phyloP scores from a whole-genome alignment of 2,113 vertebrate genomes.

The Gobius niger region DNA sequence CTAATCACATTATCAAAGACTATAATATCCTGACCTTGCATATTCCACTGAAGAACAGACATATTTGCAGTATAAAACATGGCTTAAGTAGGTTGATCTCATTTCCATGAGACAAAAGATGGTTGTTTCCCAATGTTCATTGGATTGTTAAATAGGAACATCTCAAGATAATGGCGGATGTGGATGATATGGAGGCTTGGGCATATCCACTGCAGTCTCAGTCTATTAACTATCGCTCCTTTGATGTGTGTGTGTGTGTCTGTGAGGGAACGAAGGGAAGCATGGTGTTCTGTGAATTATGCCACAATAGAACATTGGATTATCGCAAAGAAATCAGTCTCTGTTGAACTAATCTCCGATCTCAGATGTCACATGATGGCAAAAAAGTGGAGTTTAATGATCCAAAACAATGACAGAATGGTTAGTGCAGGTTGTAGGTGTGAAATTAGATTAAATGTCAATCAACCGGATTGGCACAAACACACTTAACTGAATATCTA shows the following conservation, averaged over 20 bases:
- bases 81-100: conserved; percentile 41
- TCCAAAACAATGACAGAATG: neutral
- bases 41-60: neutral
- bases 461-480: no score
- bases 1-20: conserved; percentile 15
- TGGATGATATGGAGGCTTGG: conserved; percentile 63
- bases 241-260: conserved; percentile 15
- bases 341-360: neutral
- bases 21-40: neutral
- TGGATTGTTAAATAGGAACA: conserved; percentile 50
- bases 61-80: conserved; percentile 16
- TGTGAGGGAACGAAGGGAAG: conserved; percentile 3
- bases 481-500: no score
- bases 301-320: neutral
- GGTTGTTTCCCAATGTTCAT: conserved; percentile 36
- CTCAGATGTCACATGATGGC: neutral
- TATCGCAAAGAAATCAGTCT: neutral
- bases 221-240: conserved; percentile 42
- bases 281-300: conserved; percentile 16
- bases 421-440: neutral
- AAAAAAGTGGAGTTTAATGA: neutral
- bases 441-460: neutral
- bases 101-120: conserved; percentile 32
- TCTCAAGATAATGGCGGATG: conserved; percentile 35
- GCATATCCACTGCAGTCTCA: conserved; percentile 39